A percentile compares a stretch with the other conserved stretches of the same genome.
Conservation (phyloP, 2,797 vertebrate genomes). For the Tadarida brasiliensis region DNA sequence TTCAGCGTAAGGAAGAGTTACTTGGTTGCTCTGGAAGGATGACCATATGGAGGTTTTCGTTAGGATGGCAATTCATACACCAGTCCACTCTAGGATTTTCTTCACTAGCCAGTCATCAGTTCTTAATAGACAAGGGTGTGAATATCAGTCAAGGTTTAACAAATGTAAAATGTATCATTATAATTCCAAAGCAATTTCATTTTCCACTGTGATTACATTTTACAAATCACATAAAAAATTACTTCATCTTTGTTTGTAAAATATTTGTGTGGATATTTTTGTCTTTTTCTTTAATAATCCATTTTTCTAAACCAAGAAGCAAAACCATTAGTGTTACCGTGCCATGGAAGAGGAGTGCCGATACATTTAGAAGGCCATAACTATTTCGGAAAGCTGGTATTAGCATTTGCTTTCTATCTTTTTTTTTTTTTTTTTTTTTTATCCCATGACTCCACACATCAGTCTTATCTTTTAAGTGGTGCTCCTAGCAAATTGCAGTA, state of each 20-base stretch:
- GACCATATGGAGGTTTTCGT: neutral
- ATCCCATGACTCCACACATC: neutral
- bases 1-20: neutral
- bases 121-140: neutral
- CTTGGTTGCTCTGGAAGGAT: neutral
- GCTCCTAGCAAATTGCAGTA: neutral
- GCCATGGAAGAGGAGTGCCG: neutral
- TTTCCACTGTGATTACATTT: constrained; percentile 48
- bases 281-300: neutral
- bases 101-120: neutral
- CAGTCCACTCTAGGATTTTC: neutral
- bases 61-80: neutral
- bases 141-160: neutral
- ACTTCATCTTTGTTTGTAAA: neutral
- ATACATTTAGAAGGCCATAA: neutral
- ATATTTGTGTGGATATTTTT: neutral
- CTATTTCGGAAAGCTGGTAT: constrained; percentile 20
- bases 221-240: neutral
- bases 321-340: neutral
- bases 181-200: constrained; percentile 16
- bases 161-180: neutral
- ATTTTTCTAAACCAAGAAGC: constrained; percentile 27
- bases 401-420: constrained; percentile 1
- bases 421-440: neutral
- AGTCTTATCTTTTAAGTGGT: neutral